These are phyloP conservation scores for Lucilia sericata DNA, from an alignment of 1,140 invertebrate species.

Conservation along the genomic window DNA sequence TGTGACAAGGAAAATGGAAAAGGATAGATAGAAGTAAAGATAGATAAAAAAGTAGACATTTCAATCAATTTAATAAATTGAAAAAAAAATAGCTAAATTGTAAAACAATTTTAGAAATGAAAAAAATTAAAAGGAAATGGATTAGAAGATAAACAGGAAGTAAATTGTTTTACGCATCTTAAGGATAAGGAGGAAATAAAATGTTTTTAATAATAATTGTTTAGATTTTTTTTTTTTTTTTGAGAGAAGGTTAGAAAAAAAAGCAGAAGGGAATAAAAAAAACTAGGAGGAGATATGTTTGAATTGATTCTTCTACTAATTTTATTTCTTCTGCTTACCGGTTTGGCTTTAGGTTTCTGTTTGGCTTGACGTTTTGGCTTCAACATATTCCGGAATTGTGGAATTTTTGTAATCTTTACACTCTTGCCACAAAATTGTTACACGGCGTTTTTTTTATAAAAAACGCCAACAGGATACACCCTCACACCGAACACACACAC, in stretches of 20 bases:
- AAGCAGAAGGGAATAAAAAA: not conserved
- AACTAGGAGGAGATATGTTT: not conserved
- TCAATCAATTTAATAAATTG: not conserved
- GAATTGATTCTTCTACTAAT: not conserved
- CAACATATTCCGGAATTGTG: constrained; percentile 63
- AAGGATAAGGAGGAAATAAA: not conserved
- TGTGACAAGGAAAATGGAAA: not conserved
- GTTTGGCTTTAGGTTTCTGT: constrained; percentile 67
- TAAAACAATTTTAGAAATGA: not conserved
- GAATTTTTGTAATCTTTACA: constrained; percentile 47
- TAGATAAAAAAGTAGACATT: too few relatives aligned
- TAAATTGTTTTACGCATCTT: not conserved
- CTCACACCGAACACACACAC: not conserved
- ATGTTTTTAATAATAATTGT: not conserved
- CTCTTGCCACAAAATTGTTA: not conserved
- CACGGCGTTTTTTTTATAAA: not conserved
- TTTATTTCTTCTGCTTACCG: constrained; percentile 58
- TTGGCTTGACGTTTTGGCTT: constrained; percentile 66
- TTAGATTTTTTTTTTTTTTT: not conserved
- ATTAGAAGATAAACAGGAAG: not conserved
- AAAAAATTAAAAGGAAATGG: not conserved
- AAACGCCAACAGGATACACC: constrained; percentile 12
- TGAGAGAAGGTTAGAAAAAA: not conserved
- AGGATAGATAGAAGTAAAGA: not conserved
- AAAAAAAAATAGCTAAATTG: not conserved